These are phyloP conservation scores for Caenorhabditis uteleia DNA, from an alignment of 2,888 invertebrate genomes.

Conservation along the genomic window DNA sequence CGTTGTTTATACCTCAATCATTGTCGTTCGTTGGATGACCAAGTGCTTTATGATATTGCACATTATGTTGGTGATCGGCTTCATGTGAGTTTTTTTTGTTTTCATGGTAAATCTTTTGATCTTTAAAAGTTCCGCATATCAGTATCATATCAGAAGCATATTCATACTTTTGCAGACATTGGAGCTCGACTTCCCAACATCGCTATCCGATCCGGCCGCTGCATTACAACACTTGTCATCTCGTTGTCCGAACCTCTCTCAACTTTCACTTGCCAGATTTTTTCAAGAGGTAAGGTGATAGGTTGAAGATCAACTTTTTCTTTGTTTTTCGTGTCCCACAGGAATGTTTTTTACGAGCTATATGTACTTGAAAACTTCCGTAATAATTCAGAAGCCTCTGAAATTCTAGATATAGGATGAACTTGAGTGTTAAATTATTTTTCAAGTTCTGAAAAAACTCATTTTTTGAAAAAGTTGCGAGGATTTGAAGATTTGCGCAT, in stretches of 20 bases:
- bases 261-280: constrained; percentile 66
- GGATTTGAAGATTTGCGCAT: no score
- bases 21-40: constrained; percentile 65
- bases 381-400: no score
- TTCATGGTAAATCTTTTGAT: not conserved
- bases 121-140: not conserved
- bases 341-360: no score
- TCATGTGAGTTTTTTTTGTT: constrained; percentile 27
- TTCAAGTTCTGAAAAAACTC: no score
- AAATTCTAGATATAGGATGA: not conserved
- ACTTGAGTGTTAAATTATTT: not conserved
- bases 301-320: no score
- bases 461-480: no score
- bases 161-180: constrained; percentile 43
- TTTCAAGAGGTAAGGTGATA: constrained; percentile 61
- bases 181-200: constrained; percentile 66
- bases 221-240: constrained; percentile 59
- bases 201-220: constrained; percentile 60
- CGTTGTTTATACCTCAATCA: constrained; percentile 62
- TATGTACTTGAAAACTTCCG: no score
- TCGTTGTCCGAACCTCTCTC: constrained; percentile 62
- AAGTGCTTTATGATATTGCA: constrained; percentile 66
- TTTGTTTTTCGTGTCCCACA: no score
- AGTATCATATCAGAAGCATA: not conserved
- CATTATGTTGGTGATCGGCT: constrained; percentile 60